These are phyloP conservation scores for Drosophila lacicola DNA, from an alignment of 2,888 invertebrate genomes.

Conservation along the genomic window DNA sequence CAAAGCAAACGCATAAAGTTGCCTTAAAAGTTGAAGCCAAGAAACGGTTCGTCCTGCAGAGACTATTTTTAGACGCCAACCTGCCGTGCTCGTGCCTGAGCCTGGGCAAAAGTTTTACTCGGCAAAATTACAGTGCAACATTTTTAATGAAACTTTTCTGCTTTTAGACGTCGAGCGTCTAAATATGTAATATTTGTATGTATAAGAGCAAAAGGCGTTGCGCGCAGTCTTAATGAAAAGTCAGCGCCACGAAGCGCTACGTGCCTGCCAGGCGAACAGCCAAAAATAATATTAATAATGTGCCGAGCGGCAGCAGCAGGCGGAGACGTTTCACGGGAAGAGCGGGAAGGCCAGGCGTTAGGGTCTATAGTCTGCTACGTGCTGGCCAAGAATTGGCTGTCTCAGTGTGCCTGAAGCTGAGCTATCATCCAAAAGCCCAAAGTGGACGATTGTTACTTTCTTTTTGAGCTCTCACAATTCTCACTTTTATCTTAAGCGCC, in stretches of 20 bases:
- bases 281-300: conserved; percentile 75
- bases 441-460: conserved; percentile 41
- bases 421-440: conserved; percentile 21
- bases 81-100: conserved; percentile 11
- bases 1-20: conserved; percentile 71
- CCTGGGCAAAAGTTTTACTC: conserved; percentile 42
- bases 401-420: conserved; percentile 26
- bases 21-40: conserved; percentile 71
- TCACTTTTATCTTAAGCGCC: conserved; percentile 35
- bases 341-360: background rate
- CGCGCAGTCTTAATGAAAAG: conserved; percentile 71
- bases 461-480: conserved; percentile 5
- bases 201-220: conserved; percentile 44
- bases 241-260: conserved; percentile 57
- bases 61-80: conserved; percentile 62
- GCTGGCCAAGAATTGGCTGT: conserved; percentile 38
- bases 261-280: conserved; percentile 52
- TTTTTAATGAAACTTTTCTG: conserved; percentile 75
- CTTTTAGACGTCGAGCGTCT: conserved; percentile 21
- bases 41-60: conserved; percentile 33
- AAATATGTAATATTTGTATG: conserved; percentile 18
- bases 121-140: conserved; percentile 75
- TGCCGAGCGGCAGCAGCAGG: conserved; percentile 41
- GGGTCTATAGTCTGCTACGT: conserved; percentile 31
- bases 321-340: conserved; percentile 6